Evolutionary conservation across 2,797 vertebrate species (phyloP).

Genomic region (Gymnoscopelus braueri): DNA sequence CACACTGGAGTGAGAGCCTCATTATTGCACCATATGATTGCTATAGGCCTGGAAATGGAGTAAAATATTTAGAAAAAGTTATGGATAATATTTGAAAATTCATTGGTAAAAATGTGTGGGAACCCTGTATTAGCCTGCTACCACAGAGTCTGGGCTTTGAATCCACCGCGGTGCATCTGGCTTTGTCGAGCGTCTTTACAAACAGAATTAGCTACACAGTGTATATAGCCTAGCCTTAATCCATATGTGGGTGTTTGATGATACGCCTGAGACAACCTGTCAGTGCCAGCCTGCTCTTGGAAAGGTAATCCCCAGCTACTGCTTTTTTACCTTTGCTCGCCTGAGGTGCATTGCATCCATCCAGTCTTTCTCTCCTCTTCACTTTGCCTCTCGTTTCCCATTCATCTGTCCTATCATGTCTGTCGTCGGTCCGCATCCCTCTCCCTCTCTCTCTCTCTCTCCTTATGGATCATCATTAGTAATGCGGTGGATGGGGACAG

Average conservation of each 20-base stretch:
- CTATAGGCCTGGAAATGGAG: too few species aligned
- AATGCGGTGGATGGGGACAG: conserved; percentile 1
- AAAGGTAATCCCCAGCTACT: conserved; percentile 3
- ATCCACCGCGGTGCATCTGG: too few species aligned
- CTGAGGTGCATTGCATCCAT: conserved; percentile 34
- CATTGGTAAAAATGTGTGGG: too few species aligned
- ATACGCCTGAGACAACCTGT: not conserved
- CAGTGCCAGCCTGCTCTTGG: conserved; percentile 1
- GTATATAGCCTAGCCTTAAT: too few species aligned
- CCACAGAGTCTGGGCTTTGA: too few species aligned
- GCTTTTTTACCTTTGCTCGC: conserved; percentile 21
- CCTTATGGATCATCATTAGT: conserved; percentile 42
- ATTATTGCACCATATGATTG: too few species aligned
- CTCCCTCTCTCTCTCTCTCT: conserved; percentile 17
- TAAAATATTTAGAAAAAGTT: too few species aligned
- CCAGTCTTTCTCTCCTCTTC: conserved; percentile 11
- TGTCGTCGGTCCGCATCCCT: not conserved
- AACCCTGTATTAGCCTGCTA: too few species aligned
- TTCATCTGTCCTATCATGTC: conserved; percentile 1
- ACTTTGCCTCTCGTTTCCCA: conserved; percentile 5
- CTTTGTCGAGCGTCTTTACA: too few species aligned
- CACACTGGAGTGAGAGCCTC: too few species aligned
- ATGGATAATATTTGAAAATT: not conserved
- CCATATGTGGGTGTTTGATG: not conserved
- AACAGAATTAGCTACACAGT: too few species aligned